A percentile compares a stretch with the other conserved stretches of the same genome.
These are phyloP conservation scores for Adelognathus sp. DNA, from an alignment of 2,888 invertebrate species.

Conservation along the genomic window DNA sequence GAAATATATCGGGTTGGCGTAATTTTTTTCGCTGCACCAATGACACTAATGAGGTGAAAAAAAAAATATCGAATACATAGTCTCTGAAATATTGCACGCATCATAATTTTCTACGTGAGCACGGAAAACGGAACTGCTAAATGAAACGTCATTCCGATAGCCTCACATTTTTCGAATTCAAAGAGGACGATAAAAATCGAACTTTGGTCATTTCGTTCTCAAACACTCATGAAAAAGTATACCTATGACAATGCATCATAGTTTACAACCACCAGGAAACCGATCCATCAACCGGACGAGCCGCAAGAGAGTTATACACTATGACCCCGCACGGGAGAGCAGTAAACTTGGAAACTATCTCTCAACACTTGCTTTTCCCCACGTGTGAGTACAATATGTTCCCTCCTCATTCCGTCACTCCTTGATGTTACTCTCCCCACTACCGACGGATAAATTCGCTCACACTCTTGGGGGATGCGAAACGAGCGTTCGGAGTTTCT, in stretches of 20 bases:
- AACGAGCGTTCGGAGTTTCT: constrained; percentile 19
- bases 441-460: not conserved
- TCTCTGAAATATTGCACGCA: not conserved
- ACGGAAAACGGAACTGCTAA: no score
- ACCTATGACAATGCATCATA: not conserved
- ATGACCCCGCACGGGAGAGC: not conserved
- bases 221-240: not conserved
- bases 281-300: not conserved
- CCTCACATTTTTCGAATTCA: not conserved
- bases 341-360: constrained; percentile 13
- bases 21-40: no score
- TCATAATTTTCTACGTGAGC: not conserved
- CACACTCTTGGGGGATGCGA: not conserved
- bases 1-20: no score
- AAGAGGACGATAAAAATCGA: not conserved
- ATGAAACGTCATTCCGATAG: no score
- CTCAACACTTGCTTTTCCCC: constrained; percentile 1
- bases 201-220: no score
- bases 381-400: not conserved
- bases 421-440: no score
- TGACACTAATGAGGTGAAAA: no score
- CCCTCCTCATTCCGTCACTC: not conserved
- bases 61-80: no score
- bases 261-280: not conserved
- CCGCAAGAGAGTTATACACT: not conserved